These are phyloP conservation scores for Agrochola lychnidis DNA, from an alignment of 2,888 invertebrate genomes.

Conservation along the genomic window DNA sequence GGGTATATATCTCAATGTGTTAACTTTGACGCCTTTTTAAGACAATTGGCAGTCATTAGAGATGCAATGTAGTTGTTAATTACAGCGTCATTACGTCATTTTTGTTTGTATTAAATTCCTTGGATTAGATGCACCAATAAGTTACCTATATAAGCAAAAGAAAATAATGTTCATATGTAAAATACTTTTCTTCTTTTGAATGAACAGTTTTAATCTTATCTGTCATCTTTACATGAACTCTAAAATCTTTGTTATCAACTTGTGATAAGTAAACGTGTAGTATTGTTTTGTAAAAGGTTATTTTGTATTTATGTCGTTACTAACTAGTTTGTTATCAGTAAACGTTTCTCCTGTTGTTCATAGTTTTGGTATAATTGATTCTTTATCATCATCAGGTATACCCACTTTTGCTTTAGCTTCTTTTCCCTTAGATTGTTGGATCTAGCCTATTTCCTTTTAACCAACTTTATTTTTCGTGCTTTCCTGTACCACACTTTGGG, in stretches of 20 bases:
- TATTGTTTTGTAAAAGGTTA: conserved; percentile 33
- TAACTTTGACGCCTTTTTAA: not conserved
- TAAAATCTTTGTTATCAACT: conserved; percentile 51
- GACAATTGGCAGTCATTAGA: not conserved
- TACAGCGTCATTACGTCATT: not conserved
- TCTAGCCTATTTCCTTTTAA: no score
- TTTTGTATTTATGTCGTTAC: not conserved
- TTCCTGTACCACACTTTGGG: not conserved
- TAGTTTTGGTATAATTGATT: not conserved
- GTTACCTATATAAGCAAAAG: not conserved
- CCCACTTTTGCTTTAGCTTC: not conserved
- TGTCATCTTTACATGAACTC: conserved; percentile 41
- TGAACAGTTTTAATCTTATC: conserved; percentile 53
- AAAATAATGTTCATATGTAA: not conserved
- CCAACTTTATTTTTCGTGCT: not conserved
- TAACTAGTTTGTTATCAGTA: not conserved
- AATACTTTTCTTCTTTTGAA: conserved; percentile 30
- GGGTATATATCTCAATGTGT: not conserved
- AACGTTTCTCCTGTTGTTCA: not conserved
- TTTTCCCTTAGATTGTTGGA: no score
- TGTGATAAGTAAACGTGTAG: conserved; percentile 42
- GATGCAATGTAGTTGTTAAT: not conserved
- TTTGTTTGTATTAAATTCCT: not conserved
- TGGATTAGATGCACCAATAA: not conserved
- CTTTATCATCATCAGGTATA: not conserved